These are phyloP conservation scores for Trichacis sp. DNA, from an alignment of 2,888 invertebrate species.

Conservation along the genomic window DNA sequence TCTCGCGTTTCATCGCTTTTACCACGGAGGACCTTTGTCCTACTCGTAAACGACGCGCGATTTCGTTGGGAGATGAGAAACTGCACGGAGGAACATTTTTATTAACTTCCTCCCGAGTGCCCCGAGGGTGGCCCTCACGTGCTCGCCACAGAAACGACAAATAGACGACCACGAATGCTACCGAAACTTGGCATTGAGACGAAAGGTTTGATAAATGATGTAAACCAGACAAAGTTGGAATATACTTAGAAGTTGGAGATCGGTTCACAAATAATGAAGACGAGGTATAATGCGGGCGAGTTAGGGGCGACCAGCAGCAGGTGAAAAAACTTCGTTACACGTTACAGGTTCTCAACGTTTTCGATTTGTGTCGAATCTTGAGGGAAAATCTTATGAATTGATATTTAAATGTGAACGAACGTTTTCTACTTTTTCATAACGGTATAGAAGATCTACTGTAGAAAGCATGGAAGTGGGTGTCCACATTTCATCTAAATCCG, in stretches of 20 bases:
- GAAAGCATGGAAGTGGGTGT: too few species aligned
- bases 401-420: too few species aligned
- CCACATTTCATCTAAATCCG: too few species aligned
- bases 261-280: slow-evolving; percentile 23
- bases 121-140: slow-evolving; percentile 49
- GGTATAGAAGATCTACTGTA: too few species aligned
- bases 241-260: slow-evolving; percentile 28
- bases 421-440: too few species aligned
- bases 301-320: slow-evolving; percentile 36
- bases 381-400: too few species aligned
- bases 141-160: slow-evolving; percentile 30
- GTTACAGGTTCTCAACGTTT: too few species aligned
- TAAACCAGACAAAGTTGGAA: slow-evolving; percentile 23
- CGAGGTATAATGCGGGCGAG: slow-evolving; percentile 45
- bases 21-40: slow-evolving; percentile 34
- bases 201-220: slow-evolving; percentile 23
- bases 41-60: slow-evolving; percentile 29
- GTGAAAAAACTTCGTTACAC: slow-evolving; percentile 42
- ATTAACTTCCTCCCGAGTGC: slow-evolving; percentile 47
- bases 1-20: slow-evolving; percentile 47
- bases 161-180: slow-evolving; percentile 4
- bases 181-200: slow-evolving; percentile 21
- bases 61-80: slow-evolving; percentile 26
- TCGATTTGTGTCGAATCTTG: too few species aligned
- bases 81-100: slow-evolving; percentile 48